Evolutionary conservation across 37 sponge, comb jelly and placozoan genomes (phyloP).

Genomic region (Eunapius fragilis): DNA sequence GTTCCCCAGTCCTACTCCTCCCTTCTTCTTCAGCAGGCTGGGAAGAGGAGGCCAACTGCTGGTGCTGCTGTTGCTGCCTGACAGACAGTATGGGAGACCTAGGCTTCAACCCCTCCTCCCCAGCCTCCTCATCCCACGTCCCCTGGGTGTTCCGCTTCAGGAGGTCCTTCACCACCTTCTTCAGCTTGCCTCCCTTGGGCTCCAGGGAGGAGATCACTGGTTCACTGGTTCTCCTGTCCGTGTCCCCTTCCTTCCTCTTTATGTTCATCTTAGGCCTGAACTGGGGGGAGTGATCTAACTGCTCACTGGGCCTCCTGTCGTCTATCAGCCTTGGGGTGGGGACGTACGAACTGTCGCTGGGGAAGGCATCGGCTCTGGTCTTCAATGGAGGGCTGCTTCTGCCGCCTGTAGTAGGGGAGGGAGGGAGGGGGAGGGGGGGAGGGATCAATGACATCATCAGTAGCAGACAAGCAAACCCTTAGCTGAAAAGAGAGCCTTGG

Average conservation of each 20-base stretch:
- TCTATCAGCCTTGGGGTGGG: neutral
- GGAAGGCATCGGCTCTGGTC: neutral
- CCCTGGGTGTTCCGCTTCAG: neutral
- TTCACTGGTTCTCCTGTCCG: neutral
- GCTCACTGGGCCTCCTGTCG: neutral
- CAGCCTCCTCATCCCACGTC: neutral
- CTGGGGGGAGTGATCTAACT: neutral
- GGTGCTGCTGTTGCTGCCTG: too few species aligned
- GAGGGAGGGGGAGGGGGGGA: too few species aligned
- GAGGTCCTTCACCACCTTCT: neutral
- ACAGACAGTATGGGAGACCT: slow-evolving; percentile 1
- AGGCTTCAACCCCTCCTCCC: slow-evolving; percentile 5
- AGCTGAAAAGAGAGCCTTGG: too few species aligned
- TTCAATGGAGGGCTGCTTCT: neutral
- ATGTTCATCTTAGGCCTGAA: neutral
- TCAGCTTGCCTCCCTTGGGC: neutral
- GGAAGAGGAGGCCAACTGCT: neutral
- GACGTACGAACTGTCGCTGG: neutral
- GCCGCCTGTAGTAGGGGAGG: too few species aligned
- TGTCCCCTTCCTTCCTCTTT: neutral
- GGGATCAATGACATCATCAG: neutral
- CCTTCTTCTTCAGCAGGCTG: neutral
- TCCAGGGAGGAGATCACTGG: neutral
- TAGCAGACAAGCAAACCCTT: neutral
- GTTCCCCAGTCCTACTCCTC: neutral